Evolutionary conservation across 2,797 vertebrate genomes (phyloP).

Genomic region (Cercopithecus hamlyni): DNA sequence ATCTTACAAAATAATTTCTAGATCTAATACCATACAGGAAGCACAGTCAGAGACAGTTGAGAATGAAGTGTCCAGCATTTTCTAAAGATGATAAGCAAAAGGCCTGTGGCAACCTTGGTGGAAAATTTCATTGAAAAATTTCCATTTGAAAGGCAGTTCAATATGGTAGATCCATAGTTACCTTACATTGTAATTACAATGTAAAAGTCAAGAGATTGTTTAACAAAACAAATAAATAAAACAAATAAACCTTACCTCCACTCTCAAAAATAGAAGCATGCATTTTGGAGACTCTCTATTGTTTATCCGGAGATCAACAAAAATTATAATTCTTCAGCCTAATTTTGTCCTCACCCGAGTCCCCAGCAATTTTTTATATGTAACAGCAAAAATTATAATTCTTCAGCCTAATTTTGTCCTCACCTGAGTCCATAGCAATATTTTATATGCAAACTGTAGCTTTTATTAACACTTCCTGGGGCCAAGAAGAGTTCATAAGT

Average conservation of each 20-base stretch:
- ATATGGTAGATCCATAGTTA: background rate
- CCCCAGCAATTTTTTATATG: background rate
- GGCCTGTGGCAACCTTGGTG: background rate
- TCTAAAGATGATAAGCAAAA: background rate
- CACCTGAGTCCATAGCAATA: too few relatives aligned
- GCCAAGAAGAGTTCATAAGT: background rate
- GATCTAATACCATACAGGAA: background rate
- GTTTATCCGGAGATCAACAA: background rate
- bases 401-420: background rate
- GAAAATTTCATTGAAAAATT: background rate
- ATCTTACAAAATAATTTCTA: conserved; percentile 44
- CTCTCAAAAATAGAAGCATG: background rate
- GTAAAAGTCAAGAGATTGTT: background rate
- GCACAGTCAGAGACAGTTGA: background rate
- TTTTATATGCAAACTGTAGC: background rate
- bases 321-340: background rate
- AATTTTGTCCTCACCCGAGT: background rate
- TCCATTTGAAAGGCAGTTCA: background rate
- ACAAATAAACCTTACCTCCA: background rate
- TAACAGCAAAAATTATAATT: background rate
- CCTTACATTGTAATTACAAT: too few relatives aligned
- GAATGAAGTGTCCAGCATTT: background rate
- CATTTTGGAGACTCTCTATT: background rate
- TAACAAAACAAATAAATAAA: background rate
- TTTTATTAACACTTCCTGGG: background rate